Conservation (phyloP, 2,888 invertebrate species). For the Leptothorax acervorum region DNA sequence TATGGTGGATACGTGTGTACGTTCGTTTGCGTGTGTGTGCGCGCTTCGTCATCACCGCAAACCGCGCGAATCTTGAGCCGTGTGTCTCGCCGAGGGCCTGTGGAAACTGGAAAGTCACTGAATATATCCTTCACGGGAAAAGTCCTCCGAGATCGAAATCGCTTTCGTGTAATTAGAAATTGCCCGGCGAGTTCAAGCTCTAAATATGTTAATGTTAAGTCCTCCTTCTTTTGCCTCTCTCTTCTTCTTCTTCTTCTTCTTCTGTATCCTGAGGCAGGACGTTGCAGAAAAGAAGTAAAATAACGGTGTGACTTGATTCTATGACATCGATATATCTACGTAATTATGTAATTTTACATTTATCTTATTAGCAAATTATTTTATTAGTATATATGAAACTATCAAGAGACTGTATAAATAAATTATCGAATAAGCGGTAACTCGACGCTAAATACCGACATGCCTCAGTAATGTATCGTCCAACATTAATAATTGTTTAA, state of each 20-base stretch:
- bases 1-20: neutral
- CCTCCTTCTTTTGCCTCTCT: neutral
- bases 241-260: neutral
- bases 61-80: conserved; percentile 52
- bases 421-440: neutral
- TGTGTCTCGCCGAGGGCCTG: conserved; percentile 42
- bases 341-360: neutral
- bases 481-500: conserved; percentile 28
- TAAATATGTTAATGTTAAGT: neutral
- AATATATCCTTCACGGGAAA: conserved; percentile 25
- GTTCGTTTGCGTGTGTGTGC: conserved; percentile 2
- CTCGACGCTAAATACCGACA: neutral
- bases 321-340: neutral
- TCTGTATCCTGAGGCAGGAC: neutral
- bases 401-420: too few relatives aligned
- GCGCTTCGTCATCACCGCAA: conserved; percentile 64
- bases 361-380: neutral
- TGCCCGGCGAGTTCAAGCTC: neutral
- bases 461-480: neutral
- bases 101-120: neutral
- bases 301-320: neutral
- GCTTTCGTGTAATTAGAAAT: conserved; percentile 32
- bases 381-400: neutral
- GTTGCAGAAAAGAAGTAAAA: neutral
- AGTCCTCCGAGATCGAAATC: conserved; percentile 26